A percentile compares a stretch with the other conserved stretches of the same genome.
Evolutionary conservation across 2,888 invertebrate species (phyloP).

Genomic region (Eupithecia dodoneata): DNA sequence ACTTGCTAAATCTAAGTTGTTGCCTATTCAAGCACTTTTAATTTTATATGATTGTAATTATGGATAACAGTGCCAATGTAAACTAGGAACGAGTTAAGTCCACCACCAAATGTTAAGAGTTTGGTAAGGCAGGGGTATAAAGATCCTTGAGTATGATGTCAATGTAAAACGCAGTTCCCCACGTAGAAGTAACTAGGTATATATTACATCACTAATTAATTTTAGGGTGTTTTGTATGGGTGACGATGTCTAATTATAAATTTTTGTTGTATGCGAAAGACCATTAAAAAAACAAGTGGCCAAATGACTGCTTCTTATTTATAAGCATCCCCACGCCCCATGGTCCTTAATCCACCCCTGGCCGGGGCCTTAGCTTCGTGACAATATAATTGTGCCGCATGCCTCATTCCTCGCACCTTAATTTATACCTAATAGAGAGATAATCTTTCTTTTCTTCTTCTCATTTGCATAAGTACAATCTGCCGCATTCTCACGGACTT

Average conservation of each 20-base stretch:
- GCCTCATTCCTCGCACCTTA: slow-evolving; percentile 75
- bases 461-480: slow-evolving; percentile 81
- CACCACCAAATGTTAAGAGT: neutral
- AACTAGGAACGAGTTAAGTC: neutral
- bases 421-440: slow-evolving; percentile 83
- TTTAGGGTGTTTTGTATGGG: too few relatives aligned
- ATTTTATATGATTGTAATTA: neutral
- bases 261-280: too few relatives aligned
- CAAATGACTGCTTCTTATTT: neutral
- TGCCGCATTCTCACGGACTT: slow-evolving; percentile 44
- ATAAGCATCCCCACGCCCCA: neutral
- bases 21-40: neutral
- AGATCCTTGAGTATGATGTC: too few relatives aligned
- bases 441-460: slow-evolving; percentile 77
- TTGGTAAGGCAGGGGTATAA: neutral
- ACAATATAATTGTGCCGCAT: slow-evolving; percentile 82
- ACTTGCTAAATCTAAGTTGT: neutral
- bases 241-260: neutral
- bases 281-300: too few relatives aligned
- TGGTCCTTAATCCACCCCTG: slow-evolving; percentile 50
- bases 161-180: too few relatives aligned
- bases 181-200: too few relatives aligned
- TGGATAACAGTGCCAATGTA: neutral
- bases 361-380: slow-evolving; percentile 65
- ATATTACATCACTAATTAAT: too few relatives aligned